Conservation (phyloP, 2,797 vertebrate species). For the Cottoperca gobio region DNA sequence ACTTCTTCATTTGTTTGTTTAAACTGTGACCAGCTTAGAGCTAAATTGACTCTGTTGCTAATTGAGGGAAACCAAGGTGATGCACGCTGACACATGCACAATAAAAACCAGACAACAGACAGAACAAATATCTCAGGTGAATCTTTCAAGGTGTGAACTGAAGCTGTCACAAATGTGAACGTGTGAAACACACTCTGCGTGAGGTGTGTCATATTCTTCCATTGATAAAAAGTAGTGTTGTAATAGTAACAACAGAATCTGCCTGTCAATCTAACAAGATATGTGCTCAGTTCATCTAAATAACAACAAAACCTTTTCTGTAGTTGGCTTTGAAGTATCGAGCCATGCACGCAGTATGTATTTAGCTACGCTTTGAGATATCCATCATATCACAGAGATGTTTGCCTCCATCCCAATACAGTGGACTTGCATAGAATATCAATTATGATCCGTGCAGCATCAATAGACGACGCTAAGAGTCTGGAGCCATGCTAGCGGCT, state of each 20-base stretch:
- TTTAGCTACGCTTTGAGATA: background rate
- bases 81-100: background rate
- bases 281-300: background rate
- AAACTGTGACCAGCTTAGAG: background rate
- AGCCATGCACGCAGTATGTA: background rate
- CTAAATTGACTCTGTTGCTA: background rate
- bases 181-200: background rate
- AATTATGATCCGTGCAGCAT: background rate
- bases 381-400: no score
- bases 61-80: constrained; percentile 15
- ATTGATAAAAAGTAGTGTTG: background rate
- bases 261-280: background rate
- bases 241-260: background rate
- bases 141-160: background rate
- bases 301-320: background rate
- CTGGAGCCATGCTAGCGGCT: background rate
- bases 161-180: background rate
- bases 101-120: constrained; percentile 1
- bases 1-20: constrained; percentile 16
- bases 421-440: background rate
- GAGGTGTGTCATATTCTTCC: background rate
- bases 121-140: background rate
- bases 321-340: background rate
- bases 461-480: background rate
- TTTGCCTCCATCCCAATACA: no score